A percentile compares a stretch with the other conserved stretches of the same genome.
Conservation (phyloP, 2,888 invertebrate species). For the Eupithecia subumbrata region DNA sequence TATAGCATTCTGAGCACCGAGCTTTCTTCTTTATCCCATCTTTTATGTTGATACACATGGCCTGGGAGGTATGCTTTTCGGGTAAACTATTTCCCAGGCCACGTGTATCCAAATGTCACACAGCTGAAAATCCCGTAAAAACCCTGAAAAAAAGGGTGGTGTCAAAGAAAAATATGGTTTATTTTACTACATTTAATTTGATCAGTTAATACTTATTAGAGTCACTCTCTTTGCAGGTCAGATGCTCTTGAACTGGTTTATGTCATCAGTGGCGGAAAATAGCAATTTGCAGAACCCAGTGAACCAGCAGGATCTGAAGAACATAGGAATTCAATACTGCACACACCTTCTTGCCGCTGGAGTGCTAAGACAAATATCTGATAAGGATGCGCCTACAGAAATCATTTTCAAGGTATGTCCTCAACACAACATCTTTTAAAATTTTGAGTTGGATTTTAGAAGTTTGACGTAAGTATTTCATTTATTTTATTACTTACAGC, state of each 20-base stretch:
- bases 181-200: too few relatives aligned
- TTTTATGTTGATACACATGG: too few relatives aligned
- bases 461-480: background rate
- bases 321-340: constrained; percentile 92
- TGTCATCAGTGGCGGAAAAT: constrained; percentile 90
- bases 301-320: constrained; percentile 88
- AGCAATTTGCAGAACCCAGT: constrained; percentile 86
- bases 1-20: too few relatives aligned
- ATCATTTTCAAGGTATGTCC: constrained; percentile 87
- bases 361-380: constrained; percentile 91
- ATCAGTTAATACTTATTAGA: too few relatives aligned
- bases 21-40: too few relatives aligned
- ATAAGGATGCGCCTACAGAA: constrained; percentile 87
- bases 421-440: background rate
- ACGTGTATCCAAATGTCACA: too few relatives aligned
- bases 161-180: too few relatives aligned
- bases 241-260: constrained; percentile 95
- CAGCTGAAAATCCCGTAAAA: too few relatives aligned
- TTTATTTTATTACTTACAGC: constrained; percentile 77
- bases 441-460: background rate
- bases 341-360: constrained; percentile 94
- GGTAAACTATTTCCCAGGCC: too few relatives aligned
- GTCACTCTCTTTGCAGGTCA: constrained; percentile 87
- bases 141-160: too few relatives aligned
- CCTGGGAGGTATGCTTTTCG: too few relatives aligned